These are phyloP conservation scores for Drosophila austrosaltans DNA, from an alignment of 2,888 invertebrate species.

Conservation along the genomic window DNA sequence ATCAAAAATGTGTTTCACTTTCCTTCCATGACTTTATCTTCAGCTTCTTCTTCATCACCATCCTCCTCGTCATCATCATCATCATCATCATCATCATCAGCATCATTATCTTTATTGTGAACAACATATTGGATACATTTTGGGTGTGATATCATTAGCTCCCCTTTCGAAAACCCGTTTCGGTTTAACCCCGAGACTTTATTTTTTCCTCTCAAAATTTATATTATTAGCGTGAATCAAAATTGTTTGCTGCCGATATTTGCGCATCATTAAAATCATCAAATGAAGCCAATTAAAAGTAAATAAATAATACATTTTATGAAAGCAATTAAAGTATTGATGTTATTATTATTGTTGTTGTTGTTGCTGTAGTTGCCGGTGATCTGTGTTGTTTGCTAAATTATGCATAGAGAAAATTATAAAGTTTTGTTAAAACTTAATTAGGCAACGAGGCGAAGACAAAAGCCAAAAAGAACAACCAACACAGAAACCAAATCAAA, in stretches of 20 bases:
- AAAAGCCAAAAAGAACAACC: conserved; percentile 27
- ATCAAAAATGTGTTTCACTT: conserved; percentile 67
- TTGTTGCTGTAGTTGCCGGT: neutral
- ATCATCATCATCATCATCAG: neutral
- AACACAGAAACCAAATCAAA: conserved; percentile 29
- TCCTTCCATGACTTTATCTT: conserved; percentile 39
- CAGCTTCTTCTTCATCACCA: conserved; percentile 5
- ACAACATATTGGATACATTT: conserved; percentile 37
- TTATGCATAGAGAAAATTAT: conserved; percentile 71
- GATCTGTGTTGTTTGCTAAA: conserved; percentile 37
- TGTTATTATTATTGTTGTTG: neutral
- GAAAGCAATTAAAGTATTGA: conserved; percentile 65
- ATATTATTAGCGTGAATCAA: conserved; percentile 75
- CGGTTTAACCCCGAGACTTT: conserved; percentile 14
- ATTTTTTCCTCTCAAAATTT: conserved; percentile 44
- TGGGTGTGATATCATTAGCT: conserved; percentile 79
- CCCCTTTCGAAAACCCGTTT: conserved; percentile 64
- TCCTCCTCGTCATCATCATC: neutral
- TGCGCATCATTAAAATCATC: conserved; percentile 76
- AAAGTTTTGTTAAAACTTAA: conserved; percentile 77
- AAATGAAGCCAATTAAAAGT: conserved; percentile 79
- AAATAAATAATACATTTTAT: conserved; percentile 78
- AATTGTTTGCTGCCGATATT: conserved; percentile 69
- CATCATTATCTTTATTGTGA: conserved; percentile 4
- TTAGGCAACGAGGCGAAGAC: conserved; percentile 56